phyloP scores from a whole-genome alignment of 2,797 vertebrate genomes.

The Siniperca scherzeri region DNA sequence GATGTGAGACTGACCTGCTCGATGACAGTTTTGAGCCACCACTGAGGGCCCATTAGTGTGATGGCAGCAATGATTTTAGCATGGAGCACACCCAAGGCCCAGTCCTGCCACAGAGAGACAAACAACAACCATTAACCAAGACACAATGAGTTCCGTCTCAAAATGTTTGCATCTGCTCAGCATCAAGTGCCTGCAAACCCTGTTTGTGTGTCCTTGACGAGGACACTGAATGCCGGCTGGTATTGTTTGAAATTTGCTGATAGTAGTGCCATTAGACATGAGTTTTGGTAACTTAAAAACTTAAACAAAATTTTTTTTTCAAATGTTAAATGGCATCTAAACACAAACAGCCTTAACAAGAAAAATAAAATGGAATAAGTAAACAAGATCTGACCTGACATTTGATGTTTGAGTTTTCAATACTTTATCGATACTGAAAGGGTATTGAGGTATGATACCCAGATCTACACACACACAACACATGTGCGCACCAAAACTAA shows the following conservation, averaged over 20 bases:
- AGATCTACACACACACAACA: neutral
- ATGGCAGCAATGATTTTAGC: constrained; percentile 99
- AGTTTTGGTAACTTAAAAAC: neutral
- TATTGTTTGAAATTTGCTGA: neutral
- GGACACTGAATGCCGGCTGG: neutral
- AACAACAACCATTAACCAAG: neutral
- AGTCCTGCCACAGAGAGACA: constrained; percentile 86
- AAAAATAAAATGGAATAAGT: neutral
- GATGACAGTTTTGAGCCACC: constrained; percentile 98
- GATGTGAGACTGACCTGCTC: constrained; percentile 90
- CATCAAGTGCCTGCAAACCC: neutral
- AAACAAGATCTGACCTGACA: neutral
- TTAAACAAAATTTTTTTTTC: too few relatives aligned
- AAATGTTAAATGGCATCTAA: neutral
- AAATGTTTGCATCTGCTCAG: neutral
- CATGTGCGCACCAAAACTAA: neutral
- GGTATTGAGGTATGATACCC: neutral
- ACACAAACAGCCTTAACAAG: neutral
- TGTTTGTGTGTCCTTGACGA: neutral
- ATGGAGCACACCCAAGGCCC: constrained; percentile 98
- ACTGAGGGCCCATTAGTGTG: constrained; percentile 98
- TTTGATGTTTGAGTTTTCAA: neutral
- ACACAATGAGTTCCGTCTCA: neutral
- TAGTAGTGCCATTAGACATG: neutral
- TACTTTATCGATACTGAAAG: neutral